Conservation (phyloP, 2,797 vertebrate species). For the Urophycis tenuis region DNA sequence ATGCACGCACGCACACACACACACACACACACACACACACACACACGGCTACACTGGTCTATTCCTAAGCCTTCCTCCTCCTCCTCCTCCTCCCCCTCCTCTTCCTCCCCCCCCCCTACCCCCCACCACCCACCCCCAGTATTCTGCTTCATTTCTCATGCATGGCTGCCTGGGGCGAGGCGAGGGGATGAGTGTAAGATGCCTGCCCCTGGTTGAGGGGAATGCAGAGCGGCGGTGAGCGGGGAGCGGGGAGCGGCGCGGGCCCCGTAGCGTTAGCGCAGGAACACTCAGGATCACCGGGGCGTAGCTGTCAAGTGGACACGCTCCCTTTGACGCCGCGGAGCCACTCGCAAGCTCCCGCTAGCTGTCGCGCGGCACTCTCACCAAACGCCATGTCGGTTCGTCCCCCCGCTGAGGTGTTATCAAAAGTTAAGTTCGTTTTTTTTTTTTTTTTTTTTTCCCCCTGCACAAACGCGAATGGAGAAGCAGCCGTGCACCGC, state of each 20-base stretch:
- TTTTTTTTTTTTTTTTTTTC: too few relatives aligned
- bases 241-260: background rate
- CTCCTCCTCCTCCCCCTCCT: background rate
- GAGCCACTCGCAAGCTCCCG: too few relatives aligned
- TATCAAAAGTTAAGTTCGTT: too few relatives aligned
- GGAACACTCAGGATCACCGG: background rate
- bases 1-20: background rate
- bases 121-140: background rate
- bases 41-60: background rate
- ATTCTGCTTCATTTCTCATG: conserved; percentile 47
- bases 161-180: conserved; percentile 45
- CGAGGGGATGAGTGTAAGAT: conserved; percentile 50
- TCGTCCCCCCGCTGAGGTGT: too few relatives aligned
- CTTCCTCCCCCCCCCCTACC: background rate
- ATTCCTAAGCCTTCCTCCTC: conserved; percentile 1
- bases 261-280: background rate
- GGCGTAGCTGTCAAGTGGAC: background rate
- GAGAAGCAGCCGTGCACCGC: too few relatives aligned
- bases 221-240: conserved; percentile 19
- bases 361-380: too few relatives aligned
- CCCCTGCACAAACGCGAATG: too few relatives aligned
- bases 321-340: background rate
- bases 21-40: conserved; percentile 5
- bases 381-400: too few relatives aligned
- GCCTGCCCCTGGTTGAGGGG: conserved; percentile 43